Base-by-base conservation (phyloP, 2,797 vertebrate genomes). In the Acanthis flammea region DNA sequence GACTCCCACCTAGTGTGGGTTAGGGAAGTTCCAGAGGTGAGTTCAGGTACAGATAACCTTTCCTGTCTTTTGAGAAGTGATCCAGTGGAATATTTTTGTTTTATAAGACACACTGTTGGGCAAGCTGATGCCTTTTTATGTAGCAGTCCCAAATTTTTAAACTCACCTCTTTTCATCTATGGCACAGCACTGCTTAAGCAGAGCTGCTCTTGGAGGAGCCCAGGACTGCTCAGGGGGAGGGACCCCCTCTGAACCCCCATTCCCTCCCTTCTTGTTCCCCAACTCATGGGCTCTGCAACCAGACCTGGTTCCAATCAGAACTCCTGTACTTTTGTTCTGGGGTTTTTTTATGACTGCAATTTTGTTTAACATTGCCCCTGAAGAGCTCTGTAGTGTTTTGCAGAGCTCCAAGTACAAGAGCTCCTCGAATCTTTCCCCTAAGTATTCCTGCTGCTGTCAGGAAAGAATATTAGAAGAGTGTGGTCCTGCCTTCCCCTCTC, bases 371-470 rank as follows among this genome's bases (percentile, higher is more conserved):
- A 0, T 28, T 28, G 33, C 50, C 85, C 60, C 62, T 66, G 58
- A 88, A 85, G 91, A 88, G 79, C 70, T 80, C 73, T 50, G 67
- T 45, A 78, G 85, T n/a, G 54, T 78, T 90, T 67, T 76, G 71
- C 83, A 79, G 86, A 89, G 71, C 67, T 81, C 75, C 62, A 73
- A 83, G 51, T 57, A 84, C 58, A 65, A 81, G 88, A 93, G 75
- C 84, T 94, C 74, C 74, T 95, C 45, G 82, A 95, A 88, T 76
- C 77, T 88, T 95, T 83, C 55, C 82, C 83, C 27, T 60, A 88
- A 94, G 83, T 76, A 79, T 91, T 86, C 63, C 84, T 72, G 31
- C 27, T 54, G 57, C 86, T 79, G 41, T 42, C 48, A 16, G 72
- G 50, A 62, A 83, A 66, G 76, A 90, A 88, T 55, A 96, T 96